phyloP scores from a whole-genome alignment of 2,113 vertebrate genomes.

The Pedetes capensis region DNA sequence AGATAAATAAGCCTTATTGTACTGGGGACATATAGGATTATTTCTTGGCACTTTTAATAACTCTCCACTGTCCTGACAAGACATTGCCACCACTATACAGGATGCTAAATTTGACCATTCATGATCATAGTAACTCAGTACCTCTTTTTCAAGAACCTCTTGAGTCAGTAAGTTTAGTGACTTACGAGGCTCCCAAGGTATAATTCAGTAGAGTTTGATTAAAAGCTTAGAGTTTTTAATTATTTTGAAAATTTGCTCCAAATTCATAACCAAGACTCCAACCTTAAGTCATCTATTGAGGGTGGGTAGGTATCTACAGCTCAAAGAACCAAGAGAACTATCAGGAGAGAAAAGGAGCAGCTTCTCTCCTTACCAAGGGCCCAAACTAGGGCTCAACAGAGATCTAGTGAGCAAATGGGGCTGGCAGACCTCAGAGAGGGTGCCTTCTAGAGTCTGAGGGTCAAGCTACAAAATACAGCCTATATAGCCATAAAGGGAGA shows the following conservation, averaged over 20 bases:
- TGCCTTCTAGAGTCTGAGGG: background rate
- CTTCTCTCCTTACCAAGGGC: background rate
- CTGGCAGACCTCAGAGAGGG: background rate
- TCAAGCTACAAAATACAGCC: background rate
- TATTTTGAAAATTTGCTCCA: background rate
- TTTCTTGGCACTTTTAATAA: background rate
- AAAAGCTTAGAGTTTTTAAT: background rate
- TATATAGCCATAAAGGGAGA: too few species aligned
- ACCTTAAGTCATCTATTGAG: background rate
- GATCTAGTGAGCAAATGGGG: background rate
- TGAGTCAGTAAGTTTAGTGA: background rate
- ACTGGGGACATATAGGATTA: background rate
- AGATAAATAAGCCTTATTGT: conserved; percentile 10
- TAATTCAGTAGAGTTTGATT: background rate
- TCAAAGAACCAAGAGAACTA: background rate
- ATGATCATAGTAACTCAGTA: background rate
- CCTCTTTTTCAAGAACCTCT: background rate
- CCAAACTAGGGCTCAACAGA: background rate
- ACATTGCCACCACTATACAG: background rate
- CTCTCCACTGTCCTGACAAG: background rate
- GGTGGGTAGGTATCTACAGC: background rate
- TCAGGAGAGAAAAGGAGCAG: background rate
- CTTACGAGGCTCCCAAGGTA: background rate
- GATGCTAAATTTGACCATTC: background rate
- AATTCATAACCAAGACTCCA: background rate